A percentile compares a stretch with the other conserved stretches of the same genome.
phyloP scores from a whole-genome alignment of 2,888 invertebrate species.

The Drosophila kuntzei region DNA sequence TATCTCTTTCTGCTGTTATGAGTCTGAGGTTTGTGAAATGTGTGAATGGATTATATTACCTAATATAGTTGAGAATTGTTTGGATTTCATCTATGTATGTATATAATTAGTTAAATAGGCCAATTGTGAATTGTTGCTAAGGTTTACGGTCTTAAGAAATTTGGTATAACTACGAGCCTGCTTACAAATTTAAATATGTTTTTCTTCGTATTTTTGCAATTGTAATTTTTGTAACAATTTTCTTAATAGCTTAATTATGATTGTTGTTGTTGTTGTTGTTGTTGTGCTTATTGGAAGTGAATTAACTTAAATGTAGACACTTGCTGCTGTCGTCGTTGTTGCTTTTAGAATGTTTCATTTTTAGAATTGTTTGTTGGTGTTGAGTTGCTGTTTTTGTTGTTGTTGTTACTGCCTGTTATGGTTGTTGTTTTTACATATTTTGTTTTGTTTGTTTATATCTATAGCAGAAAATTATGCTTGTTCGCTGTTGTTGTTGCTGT shows the following conservation, averaged over 20 bases:
- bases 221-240: constrained; percentile 29
- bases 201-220: constrained; percentile 35
- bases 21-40: constrained; percentile 25
- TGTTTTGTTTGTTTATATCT: constrained; percentile 22
- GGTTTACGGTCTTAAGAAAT: constrained; percentile 51
- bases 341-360: constrained; percentile 34
- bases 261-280: constrained; percentile 69
- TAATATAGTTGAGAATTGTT: constrained; percentile 31
- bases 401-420: constrained; percentile 36
- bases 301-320: constrained; percentile 56
- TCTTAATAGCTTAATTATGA: constrained; percentile 69
- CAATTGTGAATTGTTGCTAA: constrained; percentile 56
- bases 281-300: constrained; percentile 59
- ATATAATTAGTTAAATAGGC: constrained; percentile 31
- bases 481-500: constrained; percentile 67
- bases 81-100: constrained; percentile 6
- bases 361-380: constrained; percentile 35
- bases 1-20: constrained; percentile 7
- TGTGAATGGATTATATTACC: constrained; percentile 16
- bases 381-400: constrained; percentile 25
- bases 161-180: constrained; percentile 65
- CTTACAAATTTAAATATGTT: constrained; percentile 58
- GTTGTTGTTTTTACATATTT: constrained; percentile 24
- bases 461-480: constrained; percentile 79
- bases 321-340: constrained; percentile 60